Base-by-base conservation (phyloP, 2,797 vertebrate species). In the Gymnopithys bicolor region DNA sequence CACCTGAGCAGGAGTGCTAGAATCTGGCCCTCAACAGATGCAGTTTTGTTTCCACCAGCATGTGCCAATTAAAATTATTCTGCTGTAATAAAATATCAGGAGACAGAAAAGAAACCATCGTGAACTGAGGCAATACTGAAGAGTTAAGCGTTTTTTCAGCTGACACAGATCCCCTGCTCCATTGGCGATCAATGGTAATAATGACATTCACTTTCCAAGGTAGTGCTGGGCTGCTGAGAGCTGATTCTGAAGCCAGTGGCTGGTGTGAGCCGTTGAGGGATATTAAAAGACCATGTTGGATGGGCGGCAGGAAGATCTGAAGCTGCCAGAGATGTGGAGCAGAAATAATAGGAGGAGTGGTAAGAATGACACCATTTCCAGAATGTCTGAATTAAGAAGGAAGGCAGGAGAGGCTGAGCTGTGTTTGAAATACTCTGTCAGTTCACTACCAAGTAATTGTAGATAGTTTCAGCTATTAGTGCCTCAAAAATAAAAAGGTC, bases 31-130 rank as follows among this genome's bases (percentile, higher is more conserved):
- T 96, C 94, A 91, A 84, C 89, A 88, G 89, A 94, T 89, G 68
- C 83, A 92, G 81, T 95, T 96, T 95, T 97, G 95, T 95, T 95
- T 96, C 92, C 78, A 79, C 35, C 95, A 96, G 94, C 94, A 85
- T 97, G 93, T 97, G 94, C 93, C 96, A 97, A 95, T 97, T 97
- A 96, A 95, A 97, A 96, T 93, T 19, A 93, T 91, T 96, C 87
- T 96, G 75, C 79, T 95, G 64, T 93, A 96, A 92, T 95, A 95
- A 95, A 95, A 92, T 96, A 92, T 73, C 87, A 84, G 77, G 77
- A 90, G 87, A 95, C 45, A 93, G 92, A 91, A 95, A 96, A 90
- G 82, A 84, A 94, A 58, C 59, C 18, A 0, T 59, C 25, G 1
- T 68, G 94, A 93, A 92, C 84, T 89, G 79, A 93, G 87, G 90